Evolutionary conservation across 2,888 invertebrate genomes (phyloP).

Genomic region (Marasmarcha lunaedactyla): DNA sequence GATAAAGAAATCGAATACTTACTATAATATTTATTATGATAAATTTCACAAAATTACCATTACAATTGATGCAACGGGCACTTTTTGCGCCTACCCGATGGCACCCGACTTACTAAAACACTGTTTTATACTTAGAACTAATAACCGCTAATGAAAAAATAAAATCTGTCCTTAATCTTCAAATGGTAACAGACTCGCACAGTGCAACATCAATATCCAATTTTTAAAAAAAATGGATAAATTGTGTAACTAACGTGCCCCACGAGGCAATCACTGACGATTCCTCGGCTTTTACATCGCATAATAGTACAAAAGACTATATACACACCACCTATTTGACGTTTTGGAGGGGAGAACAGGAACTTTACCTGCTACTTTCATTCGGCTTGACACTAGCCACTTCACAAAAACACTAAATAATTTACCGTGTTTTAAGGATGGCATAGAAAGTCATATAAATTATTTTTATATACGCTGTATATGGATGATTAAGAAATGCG

Average conservation of each 20-base stretch:
- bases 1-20: slow-evolving; percentile 5
- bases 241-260: too few relatives aligned
- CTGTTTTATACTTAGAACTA: slow-evolving; percentile 3
- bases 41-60: slow-evolving; percentile 4
- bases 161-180: slow-evolving; percentile 2
- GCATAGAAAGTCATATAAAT: not conserved
- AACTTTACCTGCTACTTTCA: too few relatives aligned
- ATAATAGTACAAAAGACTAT: slow-evolving; percentile 3
- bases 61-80: slow-evolving; percentile 5
- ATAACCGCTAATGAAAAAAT: slow-evolving; percentile 3
- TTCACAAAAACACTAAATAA: slow-evolving; percentile 1
- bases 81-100: too few relatives aligned
- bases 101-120: slow-evolving; percentile 2
- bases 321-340: slow-evolving; percentile 2
- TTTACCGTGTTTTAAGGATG: not conserved
- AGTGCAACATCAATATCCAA: slow-evolving; percentile 1
- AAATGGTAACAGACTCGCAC: slow-evolving; percentile 5
- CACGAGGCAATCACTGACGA: slow-evolving; percentile 4
- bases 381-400: too few relatives aligned
- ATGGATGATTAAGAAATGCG: slow-evolving; percentile 4
- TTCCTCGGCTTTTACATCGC: slow-evolving; percentile 4
- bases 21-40: slow-evolving; percentile 3
- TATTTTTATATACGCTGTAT: slow-evolving; percentile 3
- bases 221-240: slow-evolving; percentile 3
- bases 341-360: slow-evolving; percentile 1